phyloP scores from a whole-genome alignment of 2,888 invertebrate genomes.

The Ashinkailepas kermadecensis region DNA sequence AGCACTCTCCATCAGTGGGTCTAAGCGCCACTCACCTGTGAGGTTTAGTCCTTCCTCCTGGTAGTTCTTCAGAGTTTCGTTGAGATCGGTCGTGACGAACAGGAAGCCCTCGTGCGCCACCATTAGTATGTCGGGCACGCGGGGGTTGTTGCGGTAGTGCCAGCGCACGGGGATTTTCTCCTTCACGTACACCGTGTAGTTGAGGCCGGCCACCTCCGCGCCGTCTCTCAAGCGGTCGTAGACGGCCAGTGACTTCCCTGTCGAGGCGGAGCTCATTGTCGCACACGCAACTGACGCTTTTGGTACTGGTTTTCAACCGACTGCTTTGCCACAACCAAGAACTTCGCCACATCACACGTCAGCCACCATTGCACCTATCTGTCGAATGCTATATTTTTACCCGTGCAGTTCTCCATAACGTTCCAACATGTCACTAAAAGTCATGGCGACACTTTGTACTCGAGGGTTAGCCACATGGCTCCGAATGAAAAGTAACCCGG shows the following conservation, averaged over 20 bases:
- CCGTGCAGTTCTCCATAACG: too few species aligned
- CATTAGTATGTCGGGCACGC: slow-evolving; percentile 40
- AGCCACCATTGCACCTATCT: too few species aligned
- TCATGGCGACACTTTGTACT: too few species aligned
- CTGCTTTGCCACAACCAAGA: too few species aligned
- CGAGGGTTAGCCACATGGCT: too few species aligned
- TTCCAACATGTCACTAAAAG: too few species aligned
- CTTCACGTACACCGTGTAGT: slow-evolving; percentile 37
- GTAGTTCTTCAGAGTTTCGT: neutral
- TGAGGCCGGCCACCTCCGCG: slow-evolving; percentile 9
- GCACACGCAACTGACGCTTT: too few species aligned
- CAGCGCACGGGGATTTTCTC: slow-evolving; percentile 40
- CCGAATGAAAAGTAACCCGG: too few species aligned
- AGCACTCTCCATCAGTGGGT: too few species aligned
- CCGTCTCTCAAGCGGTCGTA: slow-evolving; percentile 22
- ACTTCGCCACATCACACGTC: too few species aligned
- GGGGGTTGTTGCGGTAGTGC: slow-evolving; percentile 41
- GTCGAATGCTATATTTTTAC: too few species aligned
- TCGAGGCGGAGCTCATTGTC: neutral
- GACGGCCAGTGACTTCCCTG: neutral
- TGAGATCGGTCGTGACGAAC: slow-evolving; percentile 27
- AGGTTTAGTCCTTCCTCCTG: slow-evolving; percentile 10
- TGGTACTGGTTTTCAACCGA: too few species aligned
- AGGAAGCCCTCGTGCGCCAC: slow-evolving; percentile 41
- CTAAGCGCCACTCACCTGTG: neutral